Percentiles rank a stretch among this genome's conserved stretches.
Conservation (phyloP, 2,797 vertebrate species). For the Megalops cyprinoides region DNA sequence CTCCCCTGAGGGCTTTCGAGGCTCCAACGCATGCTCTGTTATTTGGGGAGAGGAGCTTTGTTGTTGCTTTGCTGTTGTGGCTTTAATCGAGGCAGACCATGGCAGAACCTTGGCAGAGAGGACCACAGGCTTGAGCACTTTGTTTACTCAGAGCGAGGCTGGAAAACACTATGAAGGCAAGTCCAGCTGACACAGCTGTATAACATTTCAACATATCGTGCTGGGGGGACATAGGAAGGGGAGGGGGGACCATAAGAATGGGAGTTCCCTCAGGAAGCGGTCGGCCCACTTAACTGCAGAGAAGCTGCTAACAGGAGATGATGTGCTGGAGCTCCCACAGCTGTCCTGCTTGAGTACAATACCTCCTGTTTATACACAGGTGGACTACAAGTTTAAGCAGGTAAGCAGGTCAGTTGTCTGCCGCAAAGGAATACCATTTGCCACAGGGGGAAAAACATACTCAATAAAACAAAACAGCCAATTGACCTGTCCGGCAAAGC, state of each 20-base stretch:
- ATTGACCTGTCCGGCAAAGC: too few species aligned
- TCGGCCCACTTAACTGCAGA: neutral
- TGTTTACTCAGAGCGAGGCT: neutral
- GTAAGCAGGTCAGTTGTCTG: neutral
- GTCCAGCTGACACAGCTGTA: neutral
- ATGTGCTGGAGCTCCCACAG: neutral
- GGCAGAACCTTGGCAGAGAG: too few species aligned
- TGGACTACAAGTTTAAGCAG: neutral
- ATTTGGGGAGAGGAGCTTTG: too few species aligned
- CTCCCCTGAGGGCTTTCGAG: too few species aligned
- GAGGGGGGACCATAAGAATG: neutral
- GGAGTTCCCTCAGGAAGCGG: neutral
- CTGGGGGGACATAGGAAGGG: too few species aligned
- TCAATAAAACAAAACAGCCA: too few species aligned
- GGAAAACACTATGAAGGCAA: neutral
- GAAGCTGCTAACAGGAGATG: neutral
- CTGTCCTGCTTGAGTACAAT: neutral
- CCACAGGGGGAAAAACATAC: too few species aligned
- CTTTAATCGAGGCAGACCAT: neutral
- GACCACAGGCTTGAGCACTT: too few species aligned
- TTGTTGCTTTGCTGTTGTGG: too few species aligned
- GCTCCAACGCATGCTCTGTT: too few species aligned
- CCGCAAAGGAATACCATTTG: too few species aligned
- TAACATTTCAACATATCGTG: neutral
- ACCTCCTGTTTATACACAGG: neutral